Percentiles rank a stretch among this genome's conserved stretches.
phyloP scores from a whole-genome alignment of 2,797 vertebrate genomes.

The Darevskia mixta region DNA sequence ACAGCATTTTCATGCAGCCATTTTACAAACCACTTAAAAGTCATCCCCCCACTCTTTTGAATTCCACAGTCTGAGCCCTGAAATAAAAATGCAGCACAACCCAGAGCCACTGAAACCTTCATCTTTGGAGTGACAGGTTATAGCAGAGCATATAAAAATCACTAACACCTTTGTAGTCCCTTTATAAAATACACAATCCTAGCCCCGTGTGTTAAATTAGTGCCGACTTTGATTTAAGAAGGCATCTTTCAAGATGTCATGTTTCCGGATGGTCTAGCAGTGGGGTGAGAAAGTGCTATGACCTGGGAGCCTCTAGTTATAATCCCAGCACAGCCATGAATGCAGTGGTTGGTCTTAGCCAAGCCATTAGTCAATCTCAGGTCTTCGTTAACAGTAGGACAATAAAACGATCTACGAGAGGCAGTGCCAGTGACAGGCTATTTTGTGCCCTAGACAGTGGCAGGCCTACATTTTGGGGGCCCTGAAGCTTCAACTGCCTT shows the following conservation, averaged over 20 bases:
- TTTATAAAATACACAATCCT: accelerated
- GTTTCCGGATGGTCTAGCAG: neutral
- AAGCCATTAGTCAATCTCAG: too few relatives aligned
- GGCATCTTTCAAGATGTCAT: neutral
- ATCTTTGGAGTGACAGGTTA: neutral
- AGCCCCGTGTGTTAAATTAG: accelerated
- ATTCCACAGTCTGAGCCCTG: accelerated
- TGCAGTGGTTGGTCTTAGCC: neutral
- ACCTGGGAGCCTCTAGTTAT: neutral
- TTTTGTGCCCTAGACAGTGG: too few relatives aligned
- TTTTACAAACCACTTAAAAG: neutral
- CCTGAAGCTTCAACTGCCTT: too few relatives aligned
- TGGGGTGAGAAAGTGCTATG: neutral
- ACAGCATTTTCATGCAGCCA: neutral
- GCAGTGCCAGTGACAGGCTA: too few relatives aligned
- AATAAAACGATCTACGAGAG: too few relatives aligned
- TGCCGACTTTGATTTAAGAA: accelerated
- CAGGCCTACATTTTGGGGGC: too few relatives aligned
- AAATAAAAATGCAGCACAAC: neutral
- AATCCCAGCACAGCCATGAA: neutral
- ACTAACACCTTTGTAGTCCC: neutral
- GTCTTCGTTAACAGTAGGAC: too few relatives aligned
- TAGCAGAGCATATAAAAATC: neutral
- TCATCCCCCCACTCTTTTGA: neutral
- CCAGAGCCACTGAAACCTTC: accelerated